A percentile compares a stretch with the other conserved stretches of the same genome.
Conservation (phyloP, 2,888 invertebrate species). For the Diaperis boleti region DNA sequence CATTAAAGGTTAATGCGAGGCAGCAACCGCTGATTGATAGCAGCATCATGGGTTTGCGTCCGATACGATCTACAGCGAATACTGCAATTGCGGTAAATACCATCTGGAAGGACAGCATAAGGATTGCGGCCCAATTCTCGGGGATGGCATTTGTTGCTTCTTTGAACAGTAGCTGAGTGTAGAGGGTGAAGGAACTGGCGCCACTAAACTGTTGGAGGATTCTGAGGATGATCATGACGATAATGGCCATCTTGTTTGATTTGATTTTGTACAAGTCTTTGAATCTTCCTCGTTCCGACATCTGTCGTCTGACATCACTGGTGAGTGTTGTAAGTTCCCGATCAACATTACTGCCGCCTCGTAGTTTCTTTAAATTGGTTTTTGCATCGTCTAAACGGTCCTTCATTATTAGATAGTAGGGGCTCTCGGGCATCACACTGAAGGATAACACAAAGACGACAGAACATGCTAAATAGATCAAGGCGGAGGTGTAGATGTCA, state of each 20-base stretch:
- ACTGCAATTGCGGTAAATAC: not conserved
- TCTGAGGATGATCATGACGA: slow-evolving; percentile 7
- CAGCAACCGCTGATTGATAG: slow-evolving; percentile 1
- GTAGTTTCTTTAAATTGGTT: not conserved
- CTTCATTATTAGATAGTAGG: slow-evolving; percentile 2
- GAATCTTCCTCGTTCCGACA: not conserved
- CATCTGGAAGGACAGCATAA: slow-evolving; percentile 6
- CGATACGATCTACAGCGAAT: not conserved
- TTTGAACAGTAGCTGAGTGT: slow-evolving; percentile 9
- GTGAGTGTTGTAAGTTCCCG: not conserved
- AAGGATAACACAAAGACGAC: not conserved
- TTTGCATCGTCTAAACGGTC: not conserved
- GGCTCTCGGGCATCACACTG: slow-evolving; percentile 8
- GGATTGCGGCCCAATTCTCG: slow-evolving; percentile 18
- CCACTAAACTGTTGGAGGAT: slow-evolving; percentile 7
- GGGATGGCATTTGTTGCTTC: slow-evolving; percentile 7
- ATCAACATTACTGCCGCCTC: not conserved
- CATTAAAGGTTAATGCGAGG: slow-evolving; percentile 1
- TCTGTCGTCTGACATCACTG: not conserved
- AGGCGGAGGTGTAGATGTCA: not conserved
- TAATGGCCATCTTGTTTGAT: slow-evolving; percentile 1
- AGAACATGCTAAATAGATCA: slow-evolving; percentile 1
- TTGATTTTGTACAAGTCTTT: not conserved
- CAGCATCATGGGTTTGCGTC: slow-evolving; percentile 11
- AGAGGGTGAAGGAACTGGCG: slow-evolving; percentile 4